Evolutionary conservation across 2,888 invertebrate genomes (phyloP).

Genomic region (Linhomoeus sp.): DNA sequence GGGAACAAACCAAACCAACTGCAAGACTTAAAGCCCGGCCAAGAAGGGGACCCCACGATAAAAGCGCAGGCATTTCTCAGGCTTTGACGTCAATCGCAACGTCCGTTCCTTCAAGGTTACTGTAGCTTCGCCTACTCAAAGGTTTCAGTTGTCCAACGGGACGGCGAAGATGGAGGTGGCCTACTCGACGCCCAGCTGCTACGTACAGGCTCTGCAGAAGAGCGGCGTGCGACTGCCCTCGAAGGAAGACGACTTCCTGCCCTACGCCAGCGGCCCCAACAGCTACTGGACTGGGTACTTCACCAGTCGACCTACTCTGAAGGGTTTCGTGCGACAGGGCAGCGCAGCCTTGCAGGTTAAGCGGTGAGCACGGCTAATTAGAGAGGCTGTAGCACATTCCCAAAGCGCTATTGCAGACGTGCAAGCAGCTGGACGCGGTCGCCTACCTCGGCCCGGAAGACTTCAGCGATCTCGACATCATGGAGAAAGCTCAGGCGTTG

Average conservation of each 20-base stretch:
- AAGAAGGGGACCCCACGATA: too few relatives aligned
- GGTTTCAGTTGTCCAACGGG: background rate
- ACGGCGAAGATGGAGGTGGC: constrained; percentile 42
- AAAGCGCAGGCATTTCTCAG: too few relatives aligned
- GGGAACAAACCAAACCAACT: background rate
- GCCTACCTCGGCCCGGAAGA: constrained; percentile 14
- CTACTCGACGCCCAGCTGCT: constrained; percentile 40
- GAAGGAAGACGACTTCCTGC: constrained; percentile 72
- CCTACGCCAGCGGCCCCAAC: constrained; percentile 59
- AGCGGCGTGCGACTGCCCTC: constrained; percentile 40
- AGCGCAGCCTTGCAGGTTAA: constrained; percentile 32
- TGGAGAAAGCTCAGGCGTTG: constrained; percentile 27
- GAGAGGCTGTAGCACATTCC: background rate
- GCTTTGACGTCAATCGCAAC: too few relatives aligned
- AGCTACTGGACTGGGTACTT: constrained; percentile 77
- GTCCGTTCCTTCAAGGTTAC: too few relatives aligned
- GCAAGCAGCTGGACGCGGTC: constrained; percentile 24
- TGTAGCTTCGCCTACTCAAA: background rate
- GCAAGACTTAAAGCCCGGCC: too few relatives aligned
- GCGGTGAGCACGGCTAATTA: background rate
- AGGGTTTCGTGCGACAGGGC: constrained; percentile 30
- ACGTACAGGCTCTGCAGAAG: constrained; percentile 29
- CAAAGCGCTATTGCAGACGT: constrained; percentile 8
- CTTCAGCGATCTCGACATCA: constrained; percentile 36
- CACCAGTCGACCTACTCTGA: constrained; percentile 34